These are phyloP conservation scores for Diglossa cyanea DNA, from an alignment of 2,797 vertebrate species.

Conservation along the genomic window DNA sequence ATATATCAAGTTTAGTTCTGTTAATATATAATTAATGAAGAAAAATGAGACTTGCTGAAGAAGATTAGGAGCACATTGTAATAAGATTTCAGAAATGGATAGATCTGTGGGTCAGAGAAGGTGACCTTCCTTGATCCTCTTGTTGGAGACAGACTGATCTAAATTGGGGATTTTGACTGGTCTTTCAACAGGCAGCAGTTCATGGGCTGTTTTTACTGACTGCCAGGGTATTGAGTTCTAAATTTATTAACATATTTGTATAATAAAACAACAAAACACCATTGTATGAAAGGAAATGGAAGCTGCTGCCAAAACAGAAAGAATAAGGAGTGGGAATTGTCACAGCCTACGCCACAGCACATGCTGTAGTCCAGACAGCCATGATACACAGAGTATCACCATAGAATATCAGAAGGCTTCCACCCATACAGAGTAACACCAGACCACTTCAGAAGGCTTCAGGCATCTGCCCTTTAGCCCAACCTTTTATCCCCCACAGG, in stretches of 20 bases:
- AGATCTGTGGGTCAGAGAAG: not conserved
- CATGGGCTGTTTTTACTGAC: not conserved
- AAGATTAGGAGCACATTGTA: not conserved
- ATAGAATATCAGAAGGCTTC: not conserved
- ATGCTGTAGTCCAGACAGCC: not conserved
- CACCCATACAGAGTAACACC: not conserved
- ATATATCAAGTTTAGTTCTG: not conserved
- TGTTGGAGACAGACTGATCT: not conserved
- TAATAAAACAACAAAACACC: not conserved
- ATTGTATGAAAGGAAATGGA: not conserved
- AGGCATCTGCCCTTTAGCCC: not conserved
- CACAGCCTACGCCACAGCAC: not conserved
- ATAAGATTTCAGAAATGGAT: not conserved
- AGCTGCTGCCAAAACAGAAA: not conserved
- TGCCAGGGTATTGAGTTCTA: not conserved
- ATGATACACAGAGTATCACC: not conserved
- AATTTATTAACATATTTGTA: not conserved
- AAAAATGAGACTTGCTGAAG: not conserved
- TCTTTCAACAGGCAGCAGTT: not conserved
- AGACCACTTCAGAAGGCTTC: not conserved
- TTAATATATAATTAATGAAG: not conserved
- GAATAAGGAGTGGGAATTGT: not conserved
- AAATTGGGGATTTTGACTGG: not conserved
- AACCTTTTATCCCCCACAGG: not conserved
- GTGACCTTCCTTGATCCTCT: not conserved